A percentile compares a stretch with the other conserved stretches of the same genome.
These are phyloP conservation scores for Poecilia wingei DNA, from an alignment of 2,797 vertebrate species.

Conservation along the genomic window DNA sequence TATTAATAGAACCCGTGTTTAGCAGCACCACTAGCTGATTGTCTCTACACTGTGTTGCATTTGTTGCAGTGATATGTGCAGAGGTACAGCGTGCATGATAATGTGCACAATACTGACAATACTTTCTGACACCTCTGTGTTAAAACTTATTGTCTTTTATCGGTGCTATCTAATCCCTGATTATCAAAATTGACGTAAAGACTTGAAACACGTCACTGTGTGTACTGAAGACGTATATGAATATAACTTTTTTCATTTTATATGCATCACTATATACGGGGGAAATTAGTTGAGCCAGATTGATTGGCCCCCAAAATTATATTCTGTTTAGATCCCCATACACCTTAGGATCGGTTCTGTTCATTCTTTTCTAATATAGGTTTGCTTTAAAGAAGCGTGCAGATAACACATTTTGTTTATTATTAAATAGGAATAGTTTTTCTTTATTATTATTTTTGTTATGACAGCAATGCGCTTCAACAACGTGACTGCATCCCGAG, in stretches of 20 bases:
- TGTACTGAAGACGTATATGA: neutral
- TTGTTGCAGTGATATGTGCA: neutral
- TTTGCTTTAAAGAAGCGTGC: neutral
- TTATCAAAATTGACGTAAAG: neutral
- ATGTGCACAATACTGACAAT: neutral
- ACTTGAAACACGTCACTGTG: neutral
- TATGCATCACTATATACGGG: neutral
- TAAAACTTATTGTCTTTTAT: neutral
- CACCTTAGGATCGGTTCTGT: neutral
- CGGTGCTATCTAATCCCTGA: neutral
- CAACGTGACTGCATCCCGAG: slow-evolving; percentile 77
- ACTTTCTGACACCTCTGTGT: neutral
- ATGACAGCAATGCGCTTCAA: slow-evolving; percentile 56
- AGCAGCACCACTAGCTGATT: neutral
- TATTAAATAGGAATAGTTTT: neutral
- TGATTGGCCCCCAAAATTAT: neutral
- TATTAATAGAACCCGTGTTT: neutral
- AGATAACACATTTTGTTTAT: neutral
- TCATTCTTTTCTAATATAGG: neutral
- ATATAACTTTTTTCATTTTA: neutral
- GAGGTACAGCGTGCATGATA: neutral
- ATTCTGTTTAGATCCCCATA: neutral
- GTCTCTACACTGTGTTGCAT: neutral
- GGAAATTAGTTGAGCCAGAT: neutral
- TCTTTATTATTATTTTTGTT: neutral